Percentiles rank a stretch among this genome's conserved stretches.
phyloP scores from a whole-genome alignment of 1,140 invertebrate genomes.

The Brachionus paranguensis region DNA sequence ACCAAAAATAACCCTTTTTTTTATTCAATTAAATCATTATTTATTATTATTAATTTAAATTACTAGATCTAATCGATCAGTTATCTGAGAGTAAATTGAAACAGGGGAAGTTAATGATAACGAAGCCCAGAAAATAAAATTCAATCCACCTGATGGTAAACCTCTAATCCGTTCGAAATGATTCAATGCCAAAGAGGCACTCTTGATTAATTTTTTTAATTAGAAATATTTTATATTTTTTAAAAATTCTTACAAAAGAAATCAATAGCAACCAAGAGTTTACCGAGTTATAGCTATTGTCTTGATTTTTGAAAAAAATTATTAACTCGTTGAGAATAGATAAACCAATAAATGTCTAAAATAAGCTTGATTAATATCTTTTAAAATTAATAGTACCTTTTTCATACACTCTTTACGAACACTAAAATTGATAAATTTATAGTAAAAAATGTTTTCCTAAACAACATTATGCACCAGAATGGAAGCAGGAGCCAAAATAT shows the following conservation, averaged over 20 bases:
- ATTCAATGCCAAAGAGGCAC: not conserved
- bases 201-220: not conserved
- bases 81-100: not conserved
- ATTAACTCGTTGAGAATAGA: not conserved
- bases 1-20: not conserved
- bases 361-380: not conserved
- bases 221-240: not conserved
- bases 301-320: not conserved
- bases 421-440: not conserved
- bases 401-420: not conserved
- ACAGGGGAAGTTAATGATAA: not conserved
- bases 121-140: not conserved
- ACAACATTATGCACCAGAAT: not conserved
- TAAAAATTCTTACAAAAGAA: not conserved
- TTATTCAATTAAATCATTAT: not conserved
- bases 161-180: not conserved
- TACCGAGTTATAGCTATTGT: not conserved
- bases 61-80: not conserved
- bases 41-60: not conserved
- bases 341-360: not conserved
- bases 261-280: not conserved
- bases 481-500: not conserved
- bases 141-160: not conserved
- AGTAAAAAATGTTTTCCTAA: not conserved
- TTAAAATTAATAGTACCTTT: not conserved